These are phyloP conservation scores for Neostethus bicornis DNA, from an alignment of 2,797 vertebrate species.

Conservation along the genomic window DNA sequence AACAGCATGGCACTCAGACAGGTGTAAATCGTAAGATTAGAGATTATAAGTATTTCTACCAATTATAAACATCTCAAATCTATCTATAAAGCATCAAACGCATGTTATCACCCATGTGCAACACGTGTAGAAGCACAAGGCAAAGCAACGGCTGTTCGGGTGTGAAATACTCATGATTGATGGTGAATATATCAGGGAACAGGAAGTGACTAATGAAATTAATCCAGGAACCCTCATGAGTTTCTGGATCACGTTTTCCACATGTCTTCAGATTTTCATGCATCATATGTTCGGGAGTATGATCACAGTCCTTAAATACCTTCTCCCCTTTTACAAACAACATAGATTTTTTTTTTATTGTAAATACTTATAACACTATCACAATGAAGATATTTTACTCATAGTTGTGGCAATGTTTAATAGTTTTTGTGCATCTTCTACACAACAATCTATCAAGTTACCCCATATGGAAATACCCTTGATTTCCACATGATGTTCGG, in stretches of 20 bases:
- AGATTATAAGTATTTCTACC: not conserved
- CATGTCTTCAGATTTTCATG: not conserved
- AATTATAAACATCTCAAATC: not conserved
- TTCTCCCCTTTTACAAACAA: too few species aligned
- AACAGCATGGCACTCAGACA: not conserved
- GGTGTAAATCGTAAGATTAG: too few species aligned
- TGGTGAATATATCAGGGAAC: not conserved
- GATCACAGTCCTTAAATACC: not conserved
- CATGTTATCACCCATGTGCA: not conserved
- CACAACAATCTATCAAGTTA: not conserved
- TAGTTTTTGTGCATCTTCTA: not conserved
- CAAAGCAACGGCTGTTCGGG: not conserved
- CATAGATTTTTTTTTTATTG: too few species aligned
- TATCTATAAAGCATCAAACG: not conserved
- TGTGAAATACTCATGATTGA: not conserved
- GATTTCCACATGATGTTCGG: not conserved
- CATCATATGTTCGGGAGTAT: not conserved
- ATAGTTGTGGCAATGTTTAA: not conserved
- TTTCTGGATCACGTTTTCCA: not conserved
- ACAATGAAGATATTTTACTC: not conserved
- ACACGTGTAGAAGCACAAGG: not conserved
- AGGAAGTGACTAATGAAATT: not conserved
- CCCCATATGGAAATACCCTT: constrained; percentile 18
- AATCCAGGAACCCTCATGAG: not conserved
- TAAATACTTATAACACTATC: not conserved